Conservation (phyloP, 2,888 invertebrate species). For the Abrostola tripartita region DNA sequence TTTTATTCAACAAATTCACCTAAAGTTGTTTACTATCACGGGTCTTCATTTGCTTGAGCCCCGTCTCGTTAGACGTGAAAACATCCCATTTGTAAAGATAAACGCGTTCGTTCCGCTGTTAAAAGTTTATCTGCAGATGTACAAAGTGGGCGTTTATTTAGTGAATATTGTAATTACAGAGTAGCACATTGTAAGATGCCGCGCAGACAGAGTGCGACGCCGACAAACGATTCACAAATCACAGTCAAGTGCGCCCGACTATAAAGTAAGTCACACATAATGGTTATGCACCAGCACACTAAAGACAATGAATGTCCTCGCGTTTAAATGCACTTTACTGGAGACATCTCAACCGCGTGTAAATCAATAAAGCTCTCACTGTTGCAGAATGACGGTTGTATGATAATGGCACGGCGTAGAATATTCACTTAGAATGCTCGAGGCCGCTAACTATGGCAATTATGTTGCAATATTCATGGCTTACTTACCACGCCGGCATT, state of each 20-base stretch:
- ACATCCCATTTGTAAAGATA: constrained; percentile 56
- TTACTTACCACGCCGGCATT: constrained; percentile 6
- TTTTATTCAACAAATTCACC: constrained; percentile 67
- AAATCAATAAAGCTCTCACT: constrained; percentile 48
- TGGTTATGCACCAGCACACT: constrained; percentile 49
- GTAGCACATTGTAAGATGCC: constrained; percentile 46
- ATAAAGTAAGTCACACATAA: constrained; percentile 51
- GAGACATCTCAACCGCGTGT: constrained; percentile 41
- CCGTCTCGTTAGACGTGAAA: constrained; percentile 59
- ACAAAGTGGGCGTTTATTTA: constrained; percentile 40
- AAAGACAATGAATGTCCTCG: constrained; percentile 44
- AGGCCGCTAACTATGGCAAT: constrained; percentile 32
- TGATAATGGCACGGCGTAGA: constrained; percentile 29
- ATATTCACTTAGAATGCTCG: constrained; percentile 36
- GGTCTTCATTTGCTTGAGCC: constrained; percentile 63
- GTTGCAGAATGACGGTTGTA: constrained; percentile 28
- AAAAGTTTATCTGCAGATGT: constrained; percentile 33
- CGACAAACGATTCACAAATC: constrained; percentile 55
- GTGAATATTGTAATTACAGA: constrained; percentile 47
- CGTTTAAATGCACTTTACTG: constrained; percentile 50
- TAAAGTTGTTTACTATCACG: constrained; percentile 69
- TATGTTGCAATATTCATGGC: constrained; percentile 47
- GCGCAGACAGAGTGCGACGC: constrained; percentile 38
- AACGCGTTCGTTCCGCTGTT: constrained; percentile 46
- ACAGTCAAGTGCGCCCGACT: constrained; percentile 43